These are phyloP conservation scores for Pempheris klunzingeri DNA, from an alignment of 2,797 vertebrate genomes.

Conservation along the genomic window DNA sequence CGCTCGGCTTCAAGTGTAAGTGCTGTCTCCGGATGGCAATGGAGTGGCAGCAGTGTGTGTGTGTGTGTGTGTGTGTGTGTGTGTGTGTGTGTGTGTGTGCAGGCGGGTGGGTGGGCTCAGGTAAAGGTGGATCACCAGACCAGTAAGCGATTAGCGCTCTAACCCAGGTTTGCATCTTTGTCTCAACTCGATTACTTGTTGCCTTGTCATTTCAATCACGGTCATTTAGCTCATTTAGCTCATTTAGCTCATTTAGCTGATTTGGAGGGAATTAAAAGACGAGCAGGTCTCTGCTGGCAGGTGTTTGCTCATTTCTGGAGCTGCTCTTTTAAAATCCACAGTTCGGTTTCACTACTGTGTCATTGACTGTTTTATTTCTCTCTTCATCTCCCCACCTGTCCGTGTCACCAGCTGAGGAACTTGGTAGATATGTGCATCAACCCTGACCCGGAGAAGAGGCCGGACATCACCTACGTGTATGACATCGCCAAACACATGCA, in stretches of 20 bases:
- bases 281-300: conserved; percentile 1
- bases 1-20: conserved; percentile 87
- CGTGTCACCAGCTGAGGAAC: conserved; percentile 90
- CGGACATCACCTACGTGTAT: conserved; percentile 96
- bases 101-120: conserved; percentile 8
- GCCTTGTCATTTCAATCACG: conserved; percentile 43
- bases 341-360: not conserved
- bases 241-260: too few species aligned
- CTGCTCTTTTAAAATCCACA: conserved; percentile 6
- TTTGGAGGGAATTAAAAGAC: conserved; percentile 7
- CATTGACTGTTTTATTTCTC: conserved; percentile 49
- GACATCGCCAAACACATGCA: conserved; percentile 96
- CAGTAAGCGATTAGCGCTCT: conserved; percentile 39
- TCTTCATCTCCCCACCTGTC: conserved; percentile 30
- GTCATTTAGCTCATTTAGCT: conserved; percentile 37
- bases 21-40: conserved; percentile 71
- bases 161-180: conserved; percentile 20
- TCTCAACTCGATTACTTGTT: conserved; percentile 57
- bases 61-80: conserved; percentile 62
- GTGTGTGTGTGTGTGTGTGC: conserved; percentile 70
- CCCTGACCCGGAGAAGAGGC: conserved; percentile 97
- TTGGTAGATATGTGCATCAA: conserved; percentile 99
- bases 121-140: conserved; percentile 58
- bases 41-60: conserved; percentile 78
- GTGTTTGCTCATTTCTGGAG: conserved; percentile 12